These are phyloP conservation scores for Cercopithecus mona DNA, from an alignment of 2,113 vertebrate genomes.

Conservation along the genomic window DNA sequence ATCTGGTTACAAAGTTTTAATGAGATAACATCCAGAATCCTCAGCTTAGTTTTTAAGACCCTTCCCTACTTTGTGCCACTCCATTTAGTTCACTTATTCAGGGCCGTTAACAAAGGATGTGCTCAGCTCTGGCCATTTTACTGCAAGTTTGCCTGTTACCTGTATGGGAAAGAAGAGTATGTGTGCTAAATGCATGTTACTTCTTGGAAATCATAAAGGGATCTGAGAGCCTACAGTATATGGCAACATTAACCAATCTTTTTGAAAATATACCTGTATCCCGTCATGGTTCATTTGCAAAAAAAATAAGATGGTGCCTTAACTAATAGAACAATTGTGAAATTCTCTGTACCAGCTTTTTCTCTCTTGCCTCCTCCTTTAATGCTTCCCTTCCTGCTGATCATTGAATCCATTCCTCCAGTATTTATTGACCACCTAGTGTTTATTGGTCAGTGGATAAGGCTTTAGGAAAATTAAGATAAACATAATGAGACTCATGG, in stretches of 20 bases:
- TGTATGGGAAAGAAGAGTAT: not conserved
- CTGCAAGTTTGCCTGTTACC: not conserved
- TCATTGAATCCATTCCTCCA: not conserved
- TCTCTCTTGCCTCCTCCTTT: too few species aligned
- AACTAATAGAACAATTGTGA: not conserved
- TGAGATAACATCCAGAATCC: not conserved
- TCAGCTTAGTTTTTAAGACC: not conserved
- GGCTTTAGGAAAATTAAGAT: not conserved
- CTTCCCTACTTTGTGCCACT: not conserved
- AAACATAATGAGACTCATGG: not conserved
- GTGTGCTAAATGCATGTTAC: not conserved
- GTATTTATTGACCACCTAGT: not conserved
- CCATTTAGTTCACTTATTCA: not conserved
- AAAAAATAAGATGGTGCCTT: not conserved
- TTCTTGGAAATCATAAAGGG: not conserved
- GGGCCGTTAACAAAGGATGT: not conserved
- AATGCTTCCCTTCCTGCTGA: not conserved
- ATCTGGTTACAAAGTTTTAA: not conserved
- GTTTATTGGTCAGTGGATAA: not conserved
- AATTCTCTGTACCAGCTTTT: not conserved
- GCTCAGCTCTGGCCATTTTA: not conserved
- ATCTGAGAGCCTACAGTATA: not conserved
- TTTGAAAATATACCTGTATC: not conserved
- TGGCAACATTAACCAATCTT: not conserved
- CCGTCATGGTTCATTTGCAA: not conserved